Evolutionary conservation across 2,797 vertebrate genomes (phyloP), one percentile per base, ranked within the genome.

Genomic region (Tangara arthus): DNA sequence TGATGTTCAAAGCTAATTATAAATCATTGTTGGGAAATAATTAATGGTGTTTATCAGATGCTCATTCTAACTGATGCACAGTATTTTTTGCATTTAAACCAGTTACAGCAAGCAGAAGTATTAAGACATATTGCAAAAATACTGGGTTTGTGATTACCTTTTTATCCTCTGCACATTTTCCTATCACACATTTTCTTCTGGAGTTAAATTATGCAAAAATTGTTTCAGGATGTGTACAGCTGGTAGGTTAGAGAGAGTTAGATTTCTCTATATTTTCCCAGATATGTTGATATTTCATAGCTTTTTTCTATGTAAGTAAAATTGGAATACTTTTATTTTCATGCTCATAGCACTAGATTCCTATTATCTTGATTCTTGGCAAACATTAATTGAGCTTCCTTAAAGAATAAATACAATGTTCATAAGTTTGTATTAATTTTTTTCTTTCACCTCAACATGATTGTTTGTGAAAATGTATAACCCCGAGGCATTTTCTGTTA

Each of bases 51-150:
- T 91, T 64, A 61, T 18, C 42, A 12, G 44, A 24, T 79, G 28
- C 30, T 55, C 21, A 34, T 59, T 14, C 3, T 49, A 65, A 56
- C 50, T 50, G 28, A 32, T 57, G 28, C 8, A 9, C 53, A 42
- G 9, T 53, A 16, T 22, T 84, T 83, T 64, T 75, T 69, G 17
- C 5, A 15, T 69, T 66, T 86, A 34, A 49, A 68, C 57, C 26
- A 44, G 20, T 75, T 88, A 11, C 0, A 56, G 4, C 1, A 0
- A 66, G 20, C 9, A 53, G 34, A 0, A 9, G 44, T 57, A 65
- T 6, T 34, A 4, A 60, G 32, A 77, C 82, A 68, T 75, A 47
- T 0, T 53, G 6, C 4, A 3, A 60, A 2, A 59, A 37, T 13
- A 28, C 12, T 24, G 12, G n/a, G 37, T 42, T 75, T 75, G 37